Percentiles rank a stretch among this genome's conserved stretches.
These are phyloP conservation scores for Patagioenas fasciata DNA, from an alignment of 2,113 vertebrate genomes.

Conservation along the genomic window DNA sequence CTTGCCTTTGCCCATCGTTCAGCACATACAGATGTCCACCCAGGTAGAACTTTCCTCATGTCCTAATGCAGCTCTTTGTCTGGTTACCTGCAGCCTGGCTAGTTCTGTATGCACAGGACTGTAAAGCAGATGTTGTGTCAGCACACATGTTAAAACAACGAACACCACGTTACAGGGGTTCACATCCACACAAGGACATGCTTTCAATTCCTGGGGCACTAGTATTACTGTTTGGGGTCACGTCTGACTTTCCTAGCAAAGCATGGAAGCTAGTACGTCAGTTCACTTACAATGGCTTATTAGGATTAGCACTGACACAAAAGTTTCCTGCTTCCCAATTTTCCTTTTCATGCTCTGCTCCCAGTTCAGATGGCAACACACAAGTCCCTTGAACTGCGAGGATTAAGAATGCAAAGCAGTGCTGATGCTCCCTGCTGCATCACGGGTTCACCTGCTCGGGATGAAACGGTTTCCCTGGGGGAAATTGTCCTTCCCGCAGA, in stretches of 20 bases:
- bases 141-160: neutral
- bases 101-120: neutral
- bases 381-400: neutral
- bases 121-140: neutral
- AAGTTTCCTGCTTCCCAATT: neutral
- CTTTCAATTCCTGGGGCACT: neutral
- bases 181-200: neutral
- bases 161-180: neutral
- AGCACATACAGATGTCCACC: neutral
- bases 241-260: rapidly evolving
- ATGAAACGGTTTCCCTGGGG: neutral
- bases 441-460: neutral
- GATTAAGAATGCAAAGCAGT: neutral
- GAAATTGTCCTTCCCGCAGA: neutral
- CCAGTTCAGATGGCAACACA: rapidly evolving
- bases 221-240: neutral
- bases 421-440: neutral
- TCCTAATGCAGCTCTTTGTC: neutral
- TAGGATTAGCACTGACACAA: neutral
- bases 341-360: neutral
- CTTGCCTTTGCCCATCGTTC: neutral
- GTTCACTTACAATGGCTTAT: neutral
- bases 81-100: neutral
- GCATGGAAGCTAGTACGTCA: neutral
- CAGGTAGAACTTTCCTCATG: neutral